These are phyloP conservation scores for Eupithecia subumbrata DNA, from an alignment of 2,888 invertebrate genomes.

Conservation along the genomic window DNA sequence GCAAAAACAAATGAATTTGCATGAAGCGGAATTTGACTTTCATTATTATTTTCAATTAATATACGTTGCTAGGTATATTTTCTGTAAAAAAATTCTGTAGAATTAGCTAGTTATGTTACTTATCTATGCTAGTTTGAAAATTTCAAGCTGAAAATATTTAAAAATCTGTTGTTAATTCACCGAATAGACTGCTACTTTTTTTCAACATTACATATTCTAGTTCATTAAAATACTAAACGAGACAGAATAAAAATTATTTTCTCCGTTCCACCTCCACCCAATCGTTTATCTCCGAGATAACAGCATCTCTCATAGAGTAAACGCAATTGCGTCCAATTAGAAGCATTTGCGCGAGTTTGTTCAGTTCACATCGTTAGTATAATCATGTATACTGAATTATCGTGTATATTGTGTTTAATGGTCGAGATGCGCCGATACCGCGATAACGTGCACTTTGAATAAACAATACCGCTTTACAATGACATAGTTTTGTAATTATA, in stretches of 20 bases:
- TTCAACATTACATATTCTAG: no score
- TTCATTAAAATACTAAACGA: no score
- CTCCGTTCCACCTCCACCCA: not conserved
- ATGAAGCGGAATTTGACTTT: not conserved
- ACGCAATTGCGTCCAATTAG: slow-evolving; percentile 77
- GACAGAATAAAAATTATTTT: not conserved
- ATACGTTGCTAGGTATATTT: not conserved
- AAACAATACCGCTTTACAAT: slow-evolving; percentile 48
- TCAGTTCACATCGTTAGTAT: slow-evolving; percentile 77
- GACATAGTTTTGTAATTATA: slow-evolving; percentile 35
- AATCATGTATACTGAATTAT: slow-evolving; percentile 50
- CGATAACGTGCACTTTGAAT: slow-evolving; percentile 39
- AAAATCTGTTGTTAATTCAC: not conserved
- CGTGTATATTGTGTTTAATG: slow-evolving; percentile 30
- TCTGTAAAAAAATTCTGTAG: not conserved
- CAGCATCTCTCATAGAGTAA: slow-evolving; percentile 65
- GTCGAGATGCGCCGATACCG: slow-evolving; percentile 55
- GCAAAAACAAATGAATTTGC: slow-evolving; percentile 41
- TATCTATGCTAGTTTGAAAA: not conserved
- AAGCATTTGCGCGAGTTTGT: slow-evolving; percentile 57
- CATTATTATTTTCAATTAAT: not conserved
- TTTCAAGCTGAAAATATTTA: not conserved
- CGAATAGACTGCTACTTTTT: not conserved
- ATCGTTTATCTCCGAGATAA: slow-evolving; percentile 52
- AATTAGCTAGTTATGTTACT: not conserved